These are phyloP conservation scores for Pseudoatta argentina DNA, from an alignment of 1,140 invertebrate genomes.

Conservation along the genomic window DNA sequence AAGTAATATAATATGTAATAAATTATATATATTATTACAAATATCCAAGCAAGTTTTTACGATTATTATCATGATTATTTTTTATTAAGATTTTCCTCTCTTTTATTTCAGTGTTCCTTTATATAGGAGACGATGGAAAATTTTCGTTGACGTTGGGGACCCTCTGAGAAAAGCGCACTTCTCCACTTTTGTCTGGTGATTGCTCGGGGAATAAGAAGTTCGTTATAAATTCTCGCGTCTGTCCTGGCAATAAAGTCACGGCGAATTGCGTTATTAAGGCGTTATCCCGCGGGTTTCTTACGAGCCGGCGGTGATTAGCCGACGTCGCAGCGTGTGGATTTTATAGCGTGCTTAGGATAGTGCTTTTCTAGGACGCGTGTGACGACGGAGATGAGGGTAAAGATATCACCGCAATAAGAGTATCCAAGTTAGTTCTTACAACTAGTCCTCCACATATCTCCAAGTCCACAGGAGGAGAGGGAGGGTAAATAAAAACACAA, in stretches of 20 bases:
- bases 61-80: constrained; percentile 3
- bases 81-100: background rate
- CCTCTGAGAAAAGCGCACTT: background rate
- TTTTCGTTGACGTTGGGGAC: background rate
- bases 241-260: constrained; percentile 32
- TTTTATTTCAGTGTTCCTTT: background rate
- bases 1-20: background rate
- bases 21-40: background rate
- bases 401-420: constrained; percentile 51
- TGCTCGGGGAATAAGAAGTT: constrained; percentile 39
- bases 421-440: constrained; percentile 42
- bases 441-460: background rate
- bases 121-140: background rate
- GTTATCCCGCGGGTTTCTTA: constrained; percentile 38
- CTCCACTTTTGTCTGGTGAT: constrained; percentile 11
- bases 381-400: background rate
- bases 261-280: constrained; percentile 37
- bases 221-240: constrained; percentile 54
- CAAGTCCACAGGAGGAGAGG: background rate
- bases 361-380: constrained; percentile 26
- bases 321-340: constrained; percentile 15
- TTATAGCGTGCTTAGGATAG: constrained; percentile 34
- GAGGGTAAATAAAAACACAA: constrained; percentile 43
- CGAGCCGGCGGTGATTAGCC: constrained; percentile 31
- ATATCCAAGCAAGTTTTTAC: background rate